phyloP scores from a whole-genome alignment of 2,888 invertebrate species.

The Thumatha senex region DNA sequence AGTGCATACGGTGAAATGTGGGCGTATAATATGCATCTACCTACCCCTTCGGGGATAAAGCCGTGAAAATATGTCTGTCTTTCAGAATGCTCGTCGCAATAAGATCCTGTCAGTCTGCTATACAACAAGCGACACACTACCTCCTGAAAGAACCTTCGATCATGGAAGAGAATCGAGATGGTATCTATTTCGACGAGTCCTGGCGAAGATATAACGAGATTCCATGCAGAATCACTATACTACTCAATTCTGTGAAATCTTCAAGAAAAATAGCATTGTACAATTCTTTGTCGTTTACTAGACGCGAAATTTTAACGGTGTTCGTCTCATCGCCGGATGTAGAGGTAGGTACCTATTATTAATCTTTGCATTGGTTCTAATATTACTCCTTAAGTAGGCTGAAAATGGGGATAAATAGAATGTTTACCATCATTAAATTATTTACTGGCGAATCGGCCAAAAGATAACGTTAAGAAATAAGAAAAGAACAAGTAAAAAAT shows the following conservation, averaged over 20 bases:
- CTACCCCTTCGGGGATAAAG: not conserved
- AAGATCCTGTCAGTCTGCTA: constrained; percentile 87
- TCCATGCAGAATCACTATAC: constrained; percentile 84
- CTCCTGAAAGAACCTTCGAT: constrained; percentile 83
- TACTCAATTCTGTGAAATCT: constrained; percentile 83
- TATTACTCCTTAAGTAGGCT: no score
- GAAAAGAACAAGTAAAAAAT: no score
- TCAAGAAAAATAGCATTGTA: constrained; percentile 89
- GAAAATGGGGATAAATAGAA: no score
- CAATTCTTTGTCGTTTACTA: constrained; percentile 89
- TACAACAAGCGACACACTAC: constrained; percentile 88
- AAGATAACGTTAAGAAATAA: no score
- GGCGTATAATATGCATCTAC: not conserved
- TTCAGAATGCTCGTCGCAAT: constrained; percentile 88
- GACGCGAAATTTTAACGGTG: constrained; percentile 92
- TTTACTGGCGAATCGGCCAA: no score
- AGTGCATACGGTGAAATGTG: no score
- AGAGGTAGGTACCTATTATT: constrained; percentile 86
- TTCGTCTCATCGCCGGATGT: constrained; percentile 90
- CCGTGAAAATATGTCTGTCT: constrained; percentile 7
- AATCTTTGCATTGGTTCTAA: no score
- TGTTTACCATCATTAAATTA: no score
- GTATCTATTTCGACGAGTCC: constrained; percentile 84
- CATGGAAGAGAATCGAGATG: constrained; percentile 71
- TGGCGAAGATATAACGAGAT: constrained; percentile 85